phyloP scores from a whole-genome alignment of 2,797 vertebrate species.

The Trachurus trachurus region DNA sequence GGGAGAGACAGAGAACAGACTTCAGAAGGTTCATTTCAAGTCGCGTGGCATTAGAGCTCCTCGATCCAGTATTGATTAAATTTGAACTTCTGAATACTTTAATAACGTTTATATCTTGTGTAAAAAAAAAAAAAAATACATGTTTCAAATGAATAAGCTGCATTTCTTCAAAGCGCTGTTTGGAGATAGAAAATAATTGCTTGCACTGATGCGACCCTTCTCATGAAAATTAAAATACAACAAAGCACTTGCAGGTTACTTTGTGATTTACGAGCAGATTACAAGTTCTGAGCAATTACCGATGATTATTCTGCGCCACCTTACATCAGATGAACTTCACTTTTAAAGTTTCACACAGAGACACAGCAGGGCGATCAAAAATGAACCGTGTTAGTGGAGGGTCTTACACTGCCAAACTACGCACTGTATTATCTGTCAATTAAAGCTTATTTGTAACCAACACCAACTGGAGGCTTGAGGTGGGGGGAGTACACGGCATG shows the following conservation, averaged over 20 bases:
- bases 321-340: conserved; percentile 38
- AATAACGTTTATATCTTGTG: conserved; percentile 44
- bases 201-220: conserved; percentile 45
- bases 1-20: conserved; percentile 1
- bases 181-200: conserved; percentile 64
- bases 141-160: conserved; percentile 39
- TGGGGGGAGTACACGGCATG: neutral
- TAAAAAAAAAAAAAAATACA: conserved; percentile 35
- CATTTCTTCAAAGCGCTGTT: conserved; percentile 53
- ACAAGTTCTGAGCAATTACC: conserved; percentile 34
- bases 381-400: conserved; percentile 2
- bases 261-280: conserved; percentile 38
- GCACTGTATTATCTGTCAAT: neutral
- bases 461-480: neutral
- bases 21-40: conserved; percentile 43
- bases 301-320: conserved; percentile 22
- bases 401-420: conserved; percentile 20
- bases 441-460: conserved; percentile 11
- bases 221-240: conserved; percentile 56
- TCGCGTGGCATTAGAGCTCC: conserved; percentile 48
- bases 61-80: conserved; percentile 60
- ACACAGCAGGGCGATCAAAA: conserved; percentile 12
- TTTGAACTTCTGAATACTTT: conserved; percentile 55
- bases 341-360: conserved; percentile 10
- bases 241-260: conserved; percentile 50